Conservation (phyloP, 2,797 vertebrate genomes). For the Sebastolobus altivelis region DNA sequence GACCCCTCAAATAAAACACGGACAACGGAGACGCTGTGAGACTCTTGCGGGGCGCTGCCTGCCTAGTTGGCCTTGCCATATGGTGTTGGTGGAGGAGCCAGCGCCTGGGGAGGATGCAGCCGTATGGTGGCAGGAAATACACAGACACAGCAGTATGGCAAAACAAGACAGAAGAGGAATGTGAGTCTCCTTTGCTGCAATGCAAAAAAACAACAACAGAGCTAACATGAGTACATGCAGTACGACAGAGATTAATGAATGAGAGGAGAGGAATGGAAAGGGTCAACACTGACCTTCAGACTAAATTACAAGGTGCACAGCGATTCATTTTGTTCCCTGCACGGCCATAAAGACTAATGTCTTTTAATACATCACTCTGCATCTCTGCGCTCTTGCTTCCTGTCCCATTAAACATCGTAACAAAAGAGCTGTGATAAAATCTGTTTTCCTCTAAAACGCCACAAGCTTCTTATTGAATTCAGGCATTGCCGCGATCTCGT, state of each 20-base stretch:
- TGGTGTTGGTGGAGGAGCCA: slow-evolving; percentile 68
- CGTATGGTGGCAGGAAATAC: slow-evolving; percentile 80
- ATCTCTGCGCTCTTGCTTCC: slow-evolving; percentile 27
- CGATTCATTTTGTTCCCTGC: slow-evolving; percentile 43
- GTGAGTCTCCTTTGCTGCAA: slow-evolving; percentile 26
- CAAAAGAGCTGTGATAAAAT: slow-evolving; percentile 65
- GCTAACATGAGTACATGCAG: slow-evolving; percentile 8
- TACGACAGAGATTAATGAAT: slow-evolving; percentile 51
- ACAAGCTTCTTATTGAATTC: slow-evolving; percentile 51
- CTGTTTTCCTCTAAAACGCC: slow-evolving; percentile 24
- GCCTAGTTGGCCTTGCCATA: slow-evolving; percentile 74
- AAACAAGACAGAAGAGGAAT: slow-evolving; percentile 58
- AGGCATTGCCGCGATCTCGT: slow-evolving; percentile 36
- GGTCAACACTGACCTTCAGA: slow-evolving; percentile 70
- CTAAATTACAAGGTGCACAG: slow-evolving; percentile 61
- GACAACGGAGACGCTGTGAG: slow-evolving; percentile 32
- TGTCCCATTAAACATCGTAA: slow-evolving; percentile 59
- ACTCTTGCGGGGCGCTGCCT: slow-evolving; percentile 43
- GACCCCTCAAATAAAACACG: slow-evolving; percentile 27
- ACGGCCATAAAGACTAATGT: slow-evolving; percentile 33
- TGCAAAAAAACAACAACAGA: slow-evolving; percentile 26
- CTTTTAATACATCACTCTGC: slow-evolving; percentile 41
- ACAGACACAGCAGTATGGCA: slow-evolving; percentile 58
- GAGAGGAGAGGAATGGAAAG: slow-evolving; percentile 42
- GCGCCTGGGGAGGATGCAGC: slow-evolving; percentile 66